These are phyloP conservation scores for Drosophila jambulina DNA, from an alignment of 1,140 invertebrate species.

Conservation along the genomic window DNA sequence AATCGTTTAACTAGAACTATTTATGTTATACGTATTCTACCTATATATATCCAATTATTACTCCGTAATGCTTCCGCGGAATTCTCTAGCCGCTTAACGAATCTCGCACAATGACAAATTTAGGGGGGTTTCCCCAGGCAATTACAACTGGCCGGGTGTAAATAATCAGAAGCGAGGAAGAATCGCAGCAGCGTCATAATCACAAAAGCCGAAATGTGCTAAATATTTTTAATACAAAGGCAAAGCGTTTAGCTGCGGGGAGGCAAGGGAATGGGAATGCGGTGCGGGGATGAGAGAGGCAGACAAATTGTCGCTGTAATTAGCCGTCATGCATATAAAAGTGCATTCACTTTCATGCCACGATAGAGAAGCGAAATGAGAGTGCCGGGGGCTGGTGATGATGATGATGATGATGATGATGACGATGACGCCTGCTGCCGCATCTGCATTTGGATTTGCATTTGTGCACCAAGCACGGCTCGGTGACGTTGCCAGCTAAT, in stretches of 20 bases:
- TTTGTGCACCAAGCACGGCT: conserved; percentile 45
- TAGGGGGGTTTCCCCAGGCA: conserved; percentile 40
- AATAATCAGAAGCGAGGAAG: conserved; percentile 15
- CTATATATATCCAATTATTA: background rate
- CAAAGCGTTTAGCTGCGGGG: conserved; percentile 67
- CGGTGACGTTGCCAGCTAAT: conserved; percentile 75
- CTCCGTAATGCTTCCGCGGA: background rate
- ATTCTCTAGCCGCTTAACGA: background rate
- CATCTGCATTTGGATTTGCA: conserved; percentile 31
- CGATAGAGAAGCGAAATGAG: conserved; percentile 55
- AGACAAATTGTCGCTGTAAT: conserved; percentile 80
- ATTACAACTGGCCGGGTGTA: conserved; percentile 27
- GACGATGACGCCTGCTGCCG: conserved; percentile 52
- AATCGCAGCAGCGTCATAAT: conserved; percentile 58
- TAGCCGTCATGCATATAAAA: conserved; percentile 80
- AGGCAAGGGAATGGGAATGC: conserved; percentile 15
- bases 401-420: conserved; percentile 36
- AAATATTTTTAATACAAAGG: conserved; percentile 67
- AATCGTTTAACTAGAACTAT: background rate
- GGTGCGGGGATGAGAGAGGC: conserved; percentile 33
- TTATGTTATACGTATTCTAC: background rate
- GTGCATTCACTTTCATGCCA: conserved; percentile 80
- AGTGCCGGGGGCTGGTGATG: background rate
- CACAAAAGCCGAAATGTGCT: conserved; percentile 60
- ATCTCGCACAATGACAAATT: conserved; percentile 48